phyloP scores from a whole-genome alignment of 1,140 invertebrate species.

The Teleopsis dalmanni region DNA sequence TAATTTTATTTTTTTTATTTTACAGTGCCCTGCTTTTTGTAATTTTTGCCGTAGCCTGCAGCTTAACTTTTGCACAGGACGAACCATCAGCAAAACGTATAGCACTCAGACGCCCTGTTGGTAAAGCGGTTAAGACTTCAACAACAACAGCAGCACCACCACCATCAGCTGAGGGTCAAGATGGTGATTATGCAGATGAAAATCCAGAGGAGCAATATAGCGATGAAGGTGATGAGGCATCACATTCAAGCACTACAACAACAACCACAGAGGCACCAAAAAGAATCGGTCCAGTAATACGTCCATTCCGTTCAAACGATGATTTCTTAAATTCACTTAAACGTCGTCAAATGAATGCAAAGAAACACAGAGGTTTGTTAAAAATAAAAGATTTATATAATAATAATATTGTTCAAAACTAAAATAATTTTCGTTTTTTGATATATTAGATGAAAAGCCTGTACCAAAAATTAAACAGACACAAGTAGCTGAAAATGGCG shows the following conservation, averaged over 20 bases:
- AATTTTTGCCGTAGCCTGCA: conserved; percentile 30
- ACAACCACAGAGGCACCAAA: conserved; percentile 61
- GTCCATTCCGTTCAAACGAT: conserved; percentile 63
- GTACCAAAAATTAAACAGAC: conserved; percentile 8
- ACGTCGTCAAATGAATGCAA: conserved; percentile 48
- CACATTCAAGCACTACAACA: conserved; percentile 51
- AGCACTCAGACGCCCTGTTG: conserved; percentile 32
- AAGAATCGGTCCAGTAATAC: conserved; percentile 54
- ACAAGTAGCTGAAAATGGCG: conserved; percentile 7
- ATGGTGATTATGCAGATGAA: conserved; percentile 45
- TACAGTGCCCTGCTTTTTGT: conserved; percentile 38
- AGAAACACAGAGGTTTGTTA: conserved; percentile 47
- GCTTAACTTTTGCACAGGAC: conserved; percentile 22
- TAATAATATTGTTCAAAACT: background rate
- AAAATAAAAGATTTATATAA: conserved; percentile 12
- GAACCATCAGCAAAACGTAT: conserved; percentile 21
- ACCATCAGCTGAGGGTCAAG: conserved; percentile 32
- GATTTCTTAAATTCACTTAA: conserved; percentile 63
- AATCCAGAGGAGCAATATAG: conserved; percentile 40
- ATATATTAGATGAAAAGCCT: conserved; percentile 11
- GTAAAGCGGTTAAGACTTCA: conserved; percentile 32
- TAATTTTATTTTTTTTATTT: background rate
- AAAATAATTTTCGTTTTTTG: background rate
- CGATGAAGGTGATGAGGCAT: conserved; percentile 42
- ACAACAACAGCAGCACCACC: conserved; percentile 30